A percentile compares a stretch with the other conserved stretches of the same genome.
phyloP scores from a whole-genome alignment of 2,797 vertebrate species.

The Chelmon rostratus region DNA sequence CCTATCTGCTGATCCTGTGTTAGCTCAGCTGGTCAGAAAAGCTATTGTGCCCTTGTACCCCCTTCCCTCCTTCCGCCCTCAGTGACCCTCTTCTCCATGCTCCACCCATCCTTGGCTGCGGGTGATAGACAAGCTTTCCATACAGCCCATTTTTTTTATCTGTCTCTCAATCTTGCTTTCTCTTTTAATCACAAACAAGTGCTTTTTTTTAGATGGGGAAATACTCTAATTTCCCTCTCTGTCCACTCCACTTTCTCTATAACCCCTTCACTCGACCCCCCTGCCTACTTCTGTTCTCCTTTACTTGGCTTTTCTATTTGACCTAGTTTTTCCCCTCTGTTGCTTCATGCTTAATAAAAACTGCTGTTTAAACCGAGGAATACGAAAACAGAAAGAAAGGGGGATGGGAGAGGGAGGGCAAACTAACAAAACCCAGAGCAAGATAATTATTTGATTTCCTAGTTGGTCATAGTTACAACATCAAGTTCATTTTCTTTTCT shows the following conservation, averaged over 20 bases:
- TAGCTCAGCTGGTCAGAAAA: constrained; percentile 48
- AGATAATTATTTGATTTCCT: constrained; percentile 53
- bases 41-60: constrained; percentile 34
- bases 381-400: constrained; percentile 33
- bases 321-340: constrained; percentile 78
- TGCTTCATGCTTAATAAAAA: constrained; percentile 72
- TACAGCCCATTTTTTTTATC: constrained; percentile 12
- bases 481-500: constrained; percentile 15
- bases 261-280: constrained; percentile 11
- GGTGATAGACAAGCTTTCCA: constrained; percentile 39
- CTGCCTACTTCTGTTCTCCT: constrained; percentile 17
- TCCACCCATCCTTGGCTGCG: constrained; percentile 23
- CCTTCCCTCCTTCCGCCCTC: constrained; percentile 32
- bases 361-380: constrained; percentile 52
- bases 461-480: constrained; percentile 32
- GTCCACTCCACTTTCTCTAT: constrained; percentile 52
- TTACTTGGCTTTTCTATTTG: constrained; percentile 71
- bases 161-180: constrained; percentile 41
- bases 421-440: constrained; percentile 53
- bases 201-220: not conserved
- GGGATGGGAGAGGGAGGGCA: not conserved
- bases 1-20: constrained; percentile 21
- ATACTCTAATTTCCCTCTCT: constrained; percentile 34
- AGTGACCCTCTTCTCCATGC: constrained; percentile 42
- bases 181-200: constrained; percentile 47